Conservation (phyloP, 2,888 invertebrate genomes). For the Eristalis pertinax region DNA sequence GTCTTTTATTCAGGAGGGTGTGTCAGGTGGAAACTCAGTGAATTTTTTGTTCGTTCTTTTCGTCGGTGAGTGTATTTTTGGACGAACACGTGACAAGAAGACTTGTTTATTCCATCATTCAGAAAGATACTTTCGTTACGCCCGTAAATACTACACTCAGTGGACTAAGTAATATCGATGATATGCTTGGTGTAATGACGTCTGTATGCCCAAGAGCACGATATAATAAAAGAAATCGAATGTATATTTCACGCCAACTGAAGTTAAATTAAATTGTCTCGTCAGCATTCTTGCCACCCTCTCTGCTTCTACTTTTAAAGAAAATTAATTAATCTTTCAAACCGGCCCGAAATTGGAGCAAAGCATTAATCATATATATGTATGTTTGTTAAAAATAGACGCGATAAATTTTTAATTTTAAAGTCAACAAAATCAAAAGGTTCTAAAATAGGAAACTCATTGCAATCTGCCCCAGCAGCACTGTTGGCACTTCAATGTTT, state of each 20-base stretch:
- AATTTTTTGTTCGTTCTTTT: not conserved
- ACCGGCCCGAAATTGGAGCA: not conserved
- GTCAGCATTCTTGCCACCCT: not conserved
- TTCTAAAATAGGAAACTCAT: not conserved
- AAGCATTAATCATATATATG: constrained; percentile 26
- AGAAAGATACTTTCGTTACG: not conserved
- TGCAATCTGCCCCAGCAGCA: not conserved
- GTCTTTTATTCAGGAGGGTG: not conserved
- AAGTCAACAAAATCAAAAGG: constrained; percentile 6
- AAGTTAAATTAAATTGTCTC: not conserved
- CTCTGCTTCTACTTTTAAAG: not conserved
- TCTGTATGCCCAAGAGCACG: not conserved
- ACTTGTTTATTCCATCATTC: not conserved
- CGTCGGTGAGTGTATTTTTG: not conserved
- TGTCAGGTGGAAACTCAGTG: not conserved
- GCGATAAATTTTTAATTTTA: constrained; percentile 26
- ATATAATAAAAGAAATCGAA: not conserved
- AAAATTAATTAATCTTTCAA: not conserved
- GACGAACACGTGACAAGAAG: not conserved
- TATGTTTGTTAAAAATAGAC: not conserved
- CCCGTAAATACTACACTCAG: not conserved
- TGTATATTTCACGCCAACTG: not conserved
- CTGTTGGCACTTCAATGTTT: constrained; percentile 6
- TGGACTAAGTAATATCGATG: not conserved
- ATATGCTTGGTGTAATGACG: not conserved